Evolutionary conservation across 1,140 invertebrate genomes (phyloP), one percentile per base, ranked within the genome.

Genomic region (Calliphora vicina): DNA sequence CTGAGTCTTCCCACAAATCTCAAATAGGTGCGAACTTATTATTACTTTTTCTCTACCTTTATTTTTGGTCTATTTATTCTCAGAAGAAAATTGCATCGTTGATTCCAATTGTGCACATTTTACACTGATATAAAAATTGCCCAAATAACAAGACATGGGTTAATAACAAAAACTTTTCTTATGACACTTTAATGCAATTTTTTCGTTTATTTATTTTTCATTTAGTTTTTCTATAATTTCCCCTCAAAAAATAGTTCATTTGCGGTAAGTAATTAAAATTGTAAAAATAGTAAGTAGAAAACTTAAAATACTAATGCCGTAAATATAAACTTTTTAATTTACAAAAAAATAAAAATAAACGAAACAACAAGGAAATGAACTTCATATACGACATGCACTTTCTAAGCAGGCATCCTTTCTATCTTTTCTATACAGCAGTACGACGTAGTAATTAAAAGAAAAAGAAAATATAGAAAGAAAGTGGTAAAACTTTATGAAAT

Each of bases 231-330:
- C 17, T 17, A 50, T 50, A 50, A 6, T 50, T 50, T 50, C 45
- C 45, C 17, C 45, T 15, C 10, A 17, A 50, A 50, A 26, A 12
- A 73, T 26, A 73, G 71, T 25, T 73, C 71, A 73, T 73, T 73
- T 73, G 71, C 25, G 71, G 71, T 73, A 73, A 73, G 71, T 73
- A 73, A 73, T 73, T 73, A 73, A 73, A 73, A 73, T 26, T 73
- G 13, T 13, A 13, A 23, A 26, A 73, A 73, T 12, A 73, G 13
- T 26, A 73, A 73, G 71, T 73, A 15, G 23, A 26, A 73, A 73
- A 73, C 71, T 73, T 73, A 26, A 73, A 73, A 73, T 26, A 73
- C 26, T 73, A 73, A 73, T 73, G 71, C 26, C 45, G 45, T 6
- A 50, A 50, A 50, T 50, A 50, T 50, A 50, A 50, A 50, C 45